Evolutionary conservation across 2,888 invertebrate species (phyloP).

Genomic region (Acleris sparsana): DNA sequence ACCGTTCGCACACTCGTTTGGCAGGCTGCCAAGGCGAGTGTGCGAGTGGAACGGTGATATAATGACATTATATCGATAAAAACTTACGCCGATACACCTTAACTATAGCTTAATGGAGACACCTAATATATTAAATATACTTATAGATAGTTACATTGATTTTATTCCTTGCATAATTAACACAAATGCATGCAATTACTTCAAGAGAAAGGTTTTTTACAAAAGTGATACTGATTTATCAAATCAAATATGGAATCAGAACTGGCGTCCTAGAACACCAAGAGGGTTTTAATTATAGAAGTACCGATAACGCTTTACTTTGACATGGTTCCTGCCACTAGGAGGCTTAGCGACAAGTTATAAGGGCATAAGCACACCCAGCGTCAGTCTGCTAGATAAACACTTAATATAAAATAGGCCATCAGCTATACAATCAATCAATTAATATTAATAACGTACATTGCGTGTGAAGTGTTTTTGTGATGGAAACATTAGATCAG

Average conservation of each 20-base stretch:
- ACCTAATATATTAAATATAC: constrained; percentile 80
- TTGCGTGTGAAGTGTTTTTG: constrained; percentile 8
- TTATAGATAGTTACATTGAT: constrained; percentile 74
- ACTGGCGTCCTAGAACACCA: background rate
- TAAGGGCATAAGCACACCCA: constrained; percentile 43
- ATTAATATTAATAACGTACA: constrained; percentile 11
- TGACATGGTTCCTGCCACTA: background rate
- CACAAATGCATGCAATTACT: constrained; percentile 52
- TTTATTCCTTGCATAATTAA: constrained; percentile 54
- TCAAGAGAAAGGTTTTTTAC: constrained; percentile 27
- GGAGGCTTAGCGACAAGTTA: constrained; percentile 3
- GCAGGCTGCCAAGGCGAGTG: constrained; percentile 41
- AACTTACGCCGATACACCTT: constrained; percentile 76
- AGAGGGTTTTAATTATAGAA: constrained; percentile 2
- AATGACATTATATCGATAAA: constrained; percentile 75
- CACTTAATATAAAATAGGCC: constrained; percentile 67
- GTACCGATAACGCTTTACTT: constrained; percentile 13
- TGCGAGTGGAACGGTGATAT: constrained; percentile 61
- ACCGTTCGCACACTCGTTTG: constrained; percentile 53
- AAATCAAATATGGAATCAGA: constrained; percentile 10
- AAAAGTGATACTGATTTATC: constrained; percentile 35
- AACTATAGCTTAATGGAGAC: constrained; percentile 75
- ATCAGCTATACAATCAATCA: constrained; percentile 43
- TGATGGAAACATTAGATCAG: constrained; percentile 25
- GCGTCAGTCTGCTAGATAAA: constrained; percentile 62